Evolutionary conservation across 2,888 invertebrate species (phyloP).

Genomic region (Maniola hyperantus): DNA sequence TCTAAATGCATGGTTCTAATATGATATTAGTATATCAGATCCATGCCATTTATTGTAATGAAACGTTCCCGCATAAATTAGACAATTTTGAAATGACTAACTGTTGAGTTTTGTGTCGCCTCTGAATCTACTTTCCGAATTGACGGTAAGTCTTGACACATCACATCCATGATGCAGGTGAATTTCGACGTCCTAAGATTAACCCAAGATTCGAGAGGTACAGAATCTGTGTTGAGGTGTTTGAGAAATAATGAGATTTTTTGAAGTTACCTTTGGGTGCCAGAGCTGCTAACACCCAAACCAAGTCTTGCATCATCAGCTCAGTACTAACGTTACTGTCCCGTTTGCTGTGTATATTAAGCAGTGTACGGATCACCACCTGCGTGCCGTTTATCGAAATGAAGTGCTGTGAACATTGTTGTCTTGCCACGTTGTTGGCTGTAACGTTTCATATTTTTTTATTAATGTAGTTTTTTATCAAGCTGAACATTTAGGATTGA

Average conservation of each 20-base stretch:
- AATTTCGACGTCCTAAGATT: no score
- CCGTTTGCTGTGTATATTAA: conserved; percentile 77
- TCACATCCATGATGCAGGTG: no score
- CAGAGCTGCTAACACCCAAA: conserved; percentile 84
- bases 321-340: conserved; percentile 78
- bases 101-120: no score
- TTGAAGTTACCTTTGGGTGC: conserved; percentile 72
- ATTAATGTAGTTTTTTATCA: background rate
- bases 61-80: no score
- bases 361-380: conserved; percentile 79
- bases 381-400: conserved; percentile 81
- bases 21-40: no score
- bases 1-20: no score
- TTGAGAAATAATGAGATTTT: background rate
- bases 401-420: conserved; percentile 79
- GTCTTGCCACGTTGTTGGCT: conserved; percentile 79
- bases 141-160: no score
- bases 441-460: conserved; percentile 50
- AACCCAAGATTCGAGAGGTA: no score
- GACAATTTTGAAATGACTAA: no score
- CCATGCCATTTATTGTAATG: no score
- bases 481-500: background rate
- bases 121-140: no score
- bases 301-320: conserved; percentile 81
- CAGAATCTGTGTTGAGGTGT: no score